Evolutionary conservation across 2,797 vertebrate species (phyloP).

Genomic region (Tinamus major): DNA sequence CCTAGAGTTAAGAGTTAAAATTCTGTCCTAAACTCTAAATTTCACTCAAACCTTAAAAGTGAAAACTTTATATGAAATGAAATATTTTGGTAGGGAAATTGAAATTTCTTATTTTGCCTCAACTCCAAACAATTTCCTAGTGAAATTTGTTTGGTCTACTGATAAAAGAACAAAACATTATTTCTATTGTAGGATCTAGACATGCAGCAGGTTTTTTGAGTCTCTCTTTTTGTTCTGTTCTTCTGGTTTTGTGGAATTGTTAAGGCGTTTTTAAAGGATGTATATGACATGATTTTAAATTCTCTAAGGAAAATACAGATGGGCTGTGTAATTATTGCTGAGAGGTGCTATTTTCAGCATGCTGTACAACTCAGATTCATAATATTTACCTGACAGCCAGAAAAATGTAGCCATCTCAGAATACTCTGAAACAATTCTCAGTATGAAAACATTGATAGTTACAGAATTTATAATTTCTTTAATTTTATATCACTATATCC

Average conservation of each 20-base stretch:
- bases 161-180: not conserved
- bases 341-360: constrained; percentile 70
- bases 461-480: constrained; percentile 13
- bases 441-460: not conserved
- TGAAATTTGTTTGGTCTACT: not conserved
- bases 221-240: not conserved
- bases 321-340: constrained; percentile 71
- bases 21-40: not conserved
- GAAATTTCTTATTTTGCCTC: not conserved
- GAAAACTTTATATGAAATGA: not conserved
- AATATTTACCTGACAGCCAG: constrained; percentile 70
- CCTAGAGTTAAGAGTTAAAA: not conserved
- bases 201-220: not conserved
- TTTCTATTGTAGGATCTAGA: not conserved
- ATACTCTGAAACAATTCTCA: constrained; percentile 29
- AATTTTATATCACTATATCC: not conserved
- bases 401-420: constrained; percentile 61
- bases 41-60: not conserved
- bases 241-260: constrained; percentile 5
- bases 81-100: not conserved
- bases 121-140: not conserved
- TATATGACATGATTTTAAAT: constrained; percentile 61
- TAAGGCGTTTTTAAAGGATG: constrained; percentile 38
- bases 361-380: constrained; percentile 48
- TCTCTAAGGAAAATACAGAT: constrained; percentile 70